A percentile compares a stretch with the other conserved stretches of the same genome.
Evolutionary conservation across 2,888 invertebrate species (phyloP).

Genomic region (Callinectes sapidus): DNA sequence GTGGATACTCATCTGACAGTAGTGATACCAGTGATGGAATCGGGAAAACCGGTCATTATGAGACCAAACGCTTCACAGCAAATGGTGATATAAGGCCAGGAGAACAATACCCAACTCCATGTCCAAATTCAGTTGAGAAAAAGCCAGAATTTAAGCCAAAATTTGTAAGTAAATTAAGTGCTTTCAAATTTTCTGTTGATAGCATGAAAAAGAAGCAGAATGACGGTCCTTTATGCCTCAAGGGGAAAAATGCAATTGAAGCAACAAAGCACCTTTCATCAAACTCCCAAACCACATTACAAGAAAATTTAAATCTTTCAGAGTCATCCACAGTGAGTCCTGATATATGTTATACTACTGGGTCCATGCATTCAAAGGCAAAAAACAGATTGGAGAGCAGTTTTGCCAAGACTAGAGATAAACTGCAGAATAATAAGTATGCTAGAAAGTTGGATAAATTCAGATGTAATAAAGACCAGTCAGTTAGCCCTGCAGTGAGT

Average conservation of each 20-base stretch:
- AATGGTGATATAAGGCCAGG: neutral
- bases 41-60: neutral
- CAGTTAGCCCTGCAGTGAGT: neutral
- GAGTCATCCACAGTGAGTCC: neutral
- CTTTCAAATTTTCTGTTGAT: neutral
- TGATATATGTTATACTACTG: neutral
- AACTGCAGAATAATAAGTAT: neutral
- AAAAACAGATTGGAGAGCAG: neutral
- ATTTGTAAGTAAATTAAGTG: neutral
- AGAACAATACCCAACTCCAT: neutral
- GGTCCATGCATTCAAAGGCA: neutral
- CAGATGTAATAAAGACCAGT: neutral
- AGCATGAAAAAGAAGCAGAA: neutral
- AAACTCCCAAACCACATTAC: neutral
- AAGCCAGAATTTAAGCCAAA: neutral
- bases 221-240: neutral
- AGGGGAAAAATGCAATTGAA: neutral
- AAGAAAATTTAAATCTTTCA: neutral
- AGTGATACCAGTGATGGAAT: neutral
- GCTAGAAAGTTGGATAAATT: neutral
- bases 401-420: neutral
- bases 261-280: neutral
- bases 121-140: neutral
- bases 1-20: constrained; percentile 16
- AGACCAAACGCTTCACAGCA: neutral